Evolutionary conservation across 1,140 invertebrate genomes (phyloP), one percentile per base, ranked within the genome.

Genomic region (Lepidurus apus): DNA sequence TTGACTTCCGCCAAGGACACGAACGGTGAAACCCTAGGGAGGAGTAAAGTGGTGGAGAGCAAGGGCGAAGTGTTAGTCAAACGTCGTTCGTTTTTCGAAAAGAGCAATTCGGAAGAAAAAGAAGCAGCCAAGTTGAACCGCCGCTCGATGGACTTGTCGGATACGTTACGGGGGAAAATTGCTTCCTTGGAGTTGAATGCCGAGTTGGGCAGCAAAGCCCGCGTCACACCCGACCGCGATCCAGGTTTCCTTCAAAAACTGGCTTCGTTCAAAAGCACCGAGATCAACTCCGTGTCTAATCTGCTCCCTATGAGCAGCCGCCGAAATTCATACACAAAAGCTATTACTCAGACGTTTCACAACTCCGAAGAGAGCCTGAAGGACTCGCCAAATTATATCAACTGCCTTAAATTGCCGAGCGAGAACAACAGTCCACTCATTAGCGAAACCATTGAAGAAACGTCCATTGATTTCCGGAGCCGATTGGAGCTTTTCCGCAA

Each of bases 101-200:
- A 43, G 17, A 21, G 17, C 10, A 47, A 21, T 21, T n/a, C 65
- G 7, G 74, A 79, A 80, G 80, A 80, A n/a, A 79, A 79, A 42
- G 78, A 75, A 34, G 80, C 79, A n/a, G 75, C 34, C 21, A 81
- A 80, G 76, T 53, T 77, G 21, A 79, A 88, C 81, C 86, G 88
- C 83, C 86, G 82, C 79, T 81, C 84, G 65, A 75, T 82, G 24
- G 82, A 82, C 42, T 77, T 82, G n/a, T 81, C 80, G 11, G 76
- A 74, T 34, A 80, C 81, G n/a, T 80, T 82, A 43, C 78, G 79
- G 74, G 80, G 80, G 6, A 43, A 79, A 43, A 43, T 80, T 43
- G 74, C 80, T 10, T 77, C 80, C 2, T 79, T 80, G 34, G 80
- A 80, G 73, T 73, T 42, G 21, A 73, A 34, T 43, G 43, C 73